A percentile compares a stretch with the other conserved stretches of the same genome.
Evolutionary conservation across 2,113 vertebrate genomes (phyloP).

Genomic region (Rafetus swinhoei): DNA sequence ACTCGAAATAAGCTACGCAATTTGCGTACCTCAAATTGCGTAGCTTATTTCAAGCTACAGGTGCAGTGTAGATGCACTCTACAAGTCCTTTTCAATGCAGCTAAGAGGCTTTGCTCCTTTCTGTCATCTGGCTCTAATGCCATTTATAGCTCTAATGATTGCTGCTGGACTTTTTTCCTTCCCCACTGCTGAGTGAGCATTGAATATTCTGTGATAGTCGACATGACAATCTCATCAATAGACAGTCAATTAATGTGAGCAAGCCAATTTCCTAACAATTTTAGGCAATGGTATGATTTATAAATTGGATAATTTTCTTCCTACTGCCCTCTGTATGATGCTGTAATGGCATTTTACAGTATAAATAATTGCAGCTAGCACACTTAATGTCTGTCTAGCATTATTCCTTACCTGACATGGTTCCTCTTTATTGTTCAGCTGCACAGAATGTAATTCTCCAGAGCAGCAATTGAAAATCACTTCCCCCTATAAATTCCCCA

Average conservation of each 20-base stretch:
- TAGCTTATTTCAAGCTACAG: no score
- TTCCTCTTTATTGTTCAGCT: conserved; percentile 15
- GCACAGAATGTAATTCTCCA: conserved; percentile 39
- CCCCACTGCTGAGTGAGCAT: background rate
- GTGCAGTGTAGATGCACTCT: no score
- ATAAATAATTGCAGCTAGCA: background rate
- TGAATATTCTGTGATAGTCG: background rate
- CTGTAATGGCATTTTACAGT: background rate
- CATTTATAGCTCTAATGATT: background rate
- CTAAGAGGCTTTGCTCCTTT: background rate
- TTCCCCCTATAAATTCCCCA: conserved; percentile 47
- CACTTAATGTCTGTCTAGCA: background rate
- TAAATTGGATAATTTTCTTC: background rate
- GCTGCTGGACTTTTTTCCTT: background rate
- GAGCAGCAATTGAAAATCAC: background rate
- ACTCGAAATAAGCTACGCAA: no score
- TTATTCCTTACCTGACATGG: background rate
- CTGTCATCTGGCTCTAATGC: background rate
- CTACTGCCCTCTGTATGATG: background rate
- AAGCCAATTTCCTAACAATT: background rate
- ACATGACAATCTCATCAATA: background rate
- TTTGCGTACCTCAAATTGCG: no score
- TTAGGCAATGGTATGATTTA: no score
- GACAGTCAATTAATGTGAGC: background rate
- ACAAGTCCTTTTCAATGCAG: background rate